Evolutionary conservation across 1,140 invertebrate species (phyloP).

Genomic region (Hyphantria cunea): DNA sequence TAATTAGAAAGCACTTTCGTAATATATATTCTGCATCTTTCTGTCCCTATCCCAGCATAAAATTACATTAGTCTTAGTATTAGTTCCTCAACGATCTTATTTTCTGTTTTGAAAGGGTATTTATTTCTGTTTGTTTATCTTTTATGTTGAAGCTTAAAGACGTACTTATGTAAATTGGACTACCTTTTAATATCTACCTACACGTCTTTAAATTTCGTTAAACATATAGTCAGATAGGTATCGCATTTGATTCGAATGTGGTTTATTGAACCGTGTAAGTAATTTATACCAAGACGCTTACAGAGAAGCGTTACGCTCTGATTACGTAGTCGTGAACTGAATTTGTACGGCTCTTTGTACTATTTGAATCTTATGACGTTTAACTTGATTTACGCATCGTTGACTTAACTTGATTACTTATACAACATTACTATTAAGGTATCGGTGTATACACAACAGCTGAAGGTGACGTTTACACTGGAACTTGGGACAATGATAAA

Average conservation of each 20-base stretch:
- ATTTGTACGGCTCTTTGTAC: conserved; percentile 17
- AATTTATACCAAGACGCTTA: conserved; percentile 50
- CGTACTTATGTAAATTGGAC: too few species aligned
- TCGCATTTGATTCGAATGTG: conserved; percentile 19
- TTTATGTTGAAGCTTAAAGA: too few species aligned
- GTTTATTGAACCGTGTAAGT: conserved; percentile 55
- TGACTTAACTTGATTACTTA: not conserved
- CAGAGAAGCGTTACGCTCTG: conserved; percentile 50
- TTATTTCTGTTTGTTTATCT: too few species aligned
- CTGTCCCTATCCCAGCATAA: too few species aligned
- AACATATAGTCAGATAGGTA: too few species aligned
- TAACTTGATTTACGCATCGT: conserved; percentile 2
- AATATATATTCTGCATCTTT: too few species aligned
- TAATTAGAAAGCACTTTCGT: too few species aligned
- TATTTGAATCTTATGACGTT: not conserved
- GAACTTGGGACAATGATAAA: conserved; percentile 60
- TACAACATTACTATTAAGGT: conserved; percentile 43
- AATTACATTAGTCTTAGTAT: too few species aligned
- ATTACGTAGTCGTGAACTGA: conserved; percentile 47
- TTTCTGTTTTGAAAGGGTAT: too few species aligned
- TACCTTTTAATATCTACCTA: too few species aligned
- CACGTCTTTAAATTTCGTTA: too few species aligned
- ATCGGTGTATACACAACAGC: conserved; percentile 65
- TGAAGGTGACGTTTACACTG: conserved; percentile 67
- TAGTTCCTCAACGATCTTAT: too few species aligned